These are phyloP conservation scores for Rhorus exstirpatorius DNA, from an alignment of 2,888 invertebrate species.

Conservation along the genomic window DNA sequence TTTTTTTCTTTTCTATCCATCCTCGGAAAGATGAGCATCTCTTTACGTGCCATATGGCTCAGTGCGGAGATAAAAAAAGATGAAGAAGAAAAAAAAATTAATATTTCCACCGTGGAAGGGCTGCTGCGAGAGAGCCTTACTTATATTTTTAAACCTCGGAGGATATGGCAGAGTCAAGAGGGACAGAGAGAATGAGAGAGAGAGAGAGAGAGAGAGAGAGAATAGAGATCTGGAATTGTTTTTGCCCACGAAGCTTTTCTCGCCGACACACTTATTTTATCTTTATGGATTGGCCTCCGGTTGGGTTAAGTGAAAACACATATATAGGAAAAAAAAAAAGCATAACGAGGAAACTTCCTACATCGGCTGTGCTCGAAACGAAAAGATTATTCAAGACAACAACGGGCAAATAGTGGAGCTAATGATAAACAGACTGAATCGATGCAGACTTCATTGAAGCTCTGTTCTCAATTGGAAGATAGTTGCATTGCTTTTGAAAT, in stretches of 20 bases:
- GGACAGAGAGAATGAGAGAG: conserved; percentile 11
- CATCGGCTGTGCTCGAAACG: background rate
- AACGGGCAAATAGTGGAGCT: too few relatives aligned
- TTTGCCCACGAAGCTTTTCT: conserved; percentile 56
- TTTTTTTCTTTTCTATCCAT: conserved; percentile 34
- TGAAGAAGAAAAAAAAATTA: conserved; percentile 79
- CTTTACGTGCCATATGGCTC: conserved; percentile 79
- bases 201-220: background rate
- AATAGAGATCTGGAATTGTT: conserved; percentile 46
- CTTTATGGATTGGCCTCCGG: conserved; percentile 56
- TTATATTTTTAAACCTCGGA: conserved; percentile 63
- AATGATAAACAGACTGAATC: too few relatives aligned
- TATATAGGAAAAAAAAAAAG: conserved; percentile 34
- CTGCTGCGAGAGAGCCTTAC: conserved; percentile 45
- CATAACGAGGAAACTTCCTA: background rate
- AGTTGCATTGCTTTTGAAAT: too few relatives aligned
- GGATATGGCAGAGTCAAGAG: conserved; percentile 23
- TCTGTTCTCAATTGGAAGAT: too few relatives aligned
- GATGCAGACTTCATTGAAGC: too few relatives aligned
- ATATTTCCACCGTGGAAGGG: conserved; percentile 76
- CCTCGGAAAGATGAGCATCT: conserved; percentile 71
- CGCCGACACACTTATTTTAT: conserved; percentile 60
- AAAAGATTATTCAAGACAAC: background rate
- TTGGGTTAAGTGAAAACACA: conserved; percentile 59
- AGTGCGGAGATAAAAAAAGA: conserved; percentile 63